Evolutionary conservation across 2,888 invertebrate genomes (phyloP), one percentile per base, ranked within the genome.

Genomic region (Monoplex corrugatus): DNA sequence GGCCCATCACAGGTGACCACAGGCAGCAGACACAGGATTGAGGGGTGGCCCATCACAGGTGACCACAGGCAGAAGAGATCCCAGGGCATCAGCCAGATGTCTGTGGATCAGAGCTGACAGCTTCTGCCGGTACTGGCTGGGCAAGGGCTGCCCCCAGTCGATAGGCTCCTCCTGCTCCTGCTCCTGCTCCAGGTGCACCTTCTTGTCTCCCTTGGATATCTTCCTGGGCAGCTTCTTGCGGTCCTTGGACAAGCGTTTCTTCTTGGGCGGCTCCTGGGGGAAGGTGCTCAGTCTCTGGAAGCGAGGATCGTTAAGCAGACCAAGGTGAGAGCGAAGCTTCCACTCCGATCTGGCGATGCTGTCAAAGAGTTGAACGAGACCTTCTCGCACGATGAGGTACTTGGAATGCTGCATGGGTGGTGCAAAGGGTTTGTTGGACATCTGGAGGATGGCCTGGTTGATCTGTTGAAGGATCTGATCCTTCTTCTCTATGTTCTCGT

Each of bases 311-410:
- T 72, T 72, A 2, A 68, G 68, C 2, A 87, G 63, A n/a, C 38
- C 35, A n/a, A 87, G 80, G 63, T 82, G 35, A n/a, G 16, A 10
- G n/a, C 80, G 82, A 2, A 87, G 57, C 32, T 8, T 38, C 80
- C 80, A 40, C 40, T 57, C 87, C 38, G 38, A 19, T 5, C 16
- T 19, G 32, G 40, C 57, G 23, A 87, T 35, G n/a, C 40, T 78
- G 40, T 87, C 87, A 13, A 35, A 43, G 19, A 80, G 50, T 40
- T 38, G 87, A 6, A n/a, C 45, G 19, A 87, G 89, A 35, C 45
- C 72, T 32, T 50, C 44, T 28, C 78, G 87, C 32, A 83, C 28
- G 3, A 87, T 23, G 32, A 89, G 1, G 38, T 82, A 38, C 63
- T 87, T 87, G 87, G 83, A 45, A 35, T 75, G 72, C 35, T 23